These are phyloP conservation scores for Serripes groenlandicus DNA, from an alignment of 2,888 invertebrate genomes.

Conservation along the genomic window DNA sequence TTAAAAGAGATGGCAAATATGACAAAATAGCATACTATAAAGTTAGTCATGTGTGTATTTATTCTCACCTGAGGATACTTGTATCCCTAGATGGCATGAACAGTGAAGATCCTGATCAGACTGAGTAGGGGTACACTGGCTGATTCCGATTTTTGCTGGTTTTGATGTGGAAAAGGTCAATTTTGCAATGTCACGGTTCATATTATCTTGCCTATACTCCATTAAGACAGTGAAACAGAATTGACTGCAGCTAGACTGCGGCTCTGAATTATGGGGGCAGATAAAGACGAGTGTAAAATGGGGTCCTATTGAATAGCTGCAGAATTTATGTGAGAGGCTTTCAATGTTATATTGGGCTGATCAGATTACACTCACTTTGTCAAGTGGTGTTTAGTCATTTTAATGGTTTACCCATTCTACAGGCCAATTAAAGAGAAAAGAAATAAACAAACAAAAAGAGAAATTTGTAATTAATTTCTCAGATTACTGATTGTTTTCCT, in stretches of 20 bases:
- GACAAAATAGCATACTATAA: too few relatives aligned
- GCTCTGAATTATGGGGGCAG: constrained; percentile 26
- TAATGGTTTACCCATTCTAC: not conserved
- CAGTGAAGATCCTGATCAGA: too few relatives aligned
- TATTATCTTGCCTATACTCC: constrained; percentile 6
- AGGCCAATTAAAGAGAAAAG: not conserved
- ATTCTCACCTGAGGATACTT: too few relatives aligned
- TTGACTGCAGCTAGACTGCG: not conserved
- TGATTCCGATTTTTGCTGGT: too few relatives aligned
- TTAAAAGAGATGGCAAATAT: too few relatives aligned
- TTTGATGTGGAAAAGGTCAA: too few relatives aligned
- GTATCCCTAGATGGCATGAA: too few relatives aligned
- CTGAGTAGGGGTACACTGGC: too few relatives aligned
- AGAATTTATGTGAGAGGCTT: constrained; percentile 26
- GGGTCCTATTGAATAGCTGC: constrained; percentile 25
- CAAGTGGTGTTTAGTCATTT: constrained; percentile 20
- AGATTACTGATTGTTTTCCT: constrained; percentile 17
- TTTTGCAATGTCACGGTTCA: too few relatives aligned
- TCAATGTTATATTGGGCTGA: constrained; percentile 1
- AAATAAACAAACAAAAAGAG: constrained; percentile 24
- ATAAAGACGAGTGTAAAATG: constrained; percentile 15
- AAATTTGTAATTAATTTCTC: constrained; percentile 46
- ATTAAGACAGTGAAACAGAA: constrained; percentile 9
- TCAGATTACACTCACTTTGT: constrained; percentile 27
- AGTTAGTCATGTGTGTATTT: too few relatives aligned